phyloP scores from a whole-genome alignment of 2,797 vertebrate genomes.

The Channa striata region DNA sequence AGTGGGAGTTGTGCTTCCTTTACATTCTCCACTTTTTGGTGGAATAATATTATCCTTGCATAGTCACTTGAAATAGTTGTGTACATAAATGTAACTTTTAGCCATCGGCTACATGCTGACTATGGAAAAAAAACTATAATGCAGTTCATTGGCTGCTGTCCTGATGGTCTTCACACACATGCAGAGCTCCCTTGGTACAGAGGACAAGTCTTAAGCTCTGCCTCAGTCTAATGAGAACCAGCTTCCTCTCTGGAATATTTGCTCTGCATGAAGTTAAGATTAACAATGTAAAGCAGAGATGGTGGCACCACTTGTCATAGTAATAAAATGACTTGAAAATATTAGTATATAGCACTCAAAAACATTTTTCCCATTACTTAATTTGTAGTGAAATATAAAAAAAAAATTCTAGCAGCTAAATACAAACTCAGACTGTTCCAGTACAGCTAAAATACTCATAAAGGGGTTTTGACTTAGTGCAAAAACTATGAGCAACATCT shows the following conservation, averaged over 20 bases:
- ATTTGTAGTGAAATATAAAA: constrained; percentile 26
- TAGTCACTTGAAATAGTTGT: constrained; percentile 50
- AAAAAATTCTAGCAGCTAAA: constrained; percentile 31
- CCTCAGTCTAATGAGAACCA: constrained; percentile 49
- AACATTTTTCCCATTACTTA: constrained; percentile 37
- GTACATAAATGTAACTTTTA: constrained; percentile 52
- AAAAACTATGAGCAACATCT: constrained; percentile 36
- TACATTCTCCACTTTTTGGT: constrained; percentile 21
- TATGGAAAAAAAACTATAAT: constrained; percentile 50
- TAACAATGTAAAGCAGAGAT: constrained; percentile 27
- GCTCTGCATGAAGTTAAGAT: constrained; percentile 44
- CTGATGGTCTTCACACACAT: constrained; percentile 70
- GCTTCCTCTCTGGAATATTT: constrained; percentile 44
- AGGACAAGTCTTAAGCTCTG: constrained; percentile 61
- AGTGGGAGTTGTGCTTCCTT: constrained; percentile 21
- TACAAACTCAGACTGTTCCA: constrained; percentile 19
- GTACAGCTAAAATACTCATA: constrained; percentile 24
- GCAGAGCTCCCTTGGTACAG: constrained; percentile 43
- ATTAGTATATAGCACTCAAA: constrained; percentile 19
- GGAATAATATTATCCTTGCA: constrained; percentile 51
- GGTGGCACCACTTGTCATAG: constrained; percentile 28
- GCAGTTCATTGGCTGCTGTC: constrained; percentile 44
- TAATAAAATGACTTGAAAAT: constrained; percentile 37
- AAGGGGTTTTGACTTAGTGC: constrained; percentile 48
- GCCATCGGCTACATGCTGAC: constrained; percentile 57